Base-by-base conservation (phyloP, 2,888 invertebrate genomes). In the Conomelus anceps region DNA sequence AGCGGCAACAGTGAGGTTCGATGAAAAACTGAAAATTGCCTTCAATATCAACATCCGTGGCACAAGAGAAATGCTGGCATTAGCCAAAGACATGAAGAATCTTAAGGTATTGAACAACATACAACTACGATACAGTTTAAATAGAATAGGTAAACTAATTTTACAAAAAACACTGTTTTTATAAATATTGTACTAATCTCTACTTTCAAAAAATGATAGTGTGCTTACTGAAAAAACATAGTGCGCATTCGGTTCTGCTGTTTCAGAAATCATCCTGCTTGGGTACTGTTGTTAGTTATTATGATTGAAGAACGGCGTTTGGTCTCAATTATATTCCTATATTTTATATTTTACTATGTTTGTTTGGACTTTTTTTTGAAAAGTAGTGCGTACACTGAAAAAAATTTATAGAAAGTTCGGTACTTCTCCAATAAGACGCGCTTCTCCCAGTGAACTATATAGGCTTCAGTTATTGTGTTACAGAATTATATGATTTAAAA, bases 1-100 rank as follows among this genome's bases (percentile, higher is more conserved):
- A 11, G 99, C 99, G 0, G 99, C 99, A 0, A 98, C 98, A 0
- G 97, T 99, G 6, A 95, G 96, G 92, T 98, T 98, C 92, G 97
- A 98, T 93, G 98, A 98, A 92, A 96, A 96, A 87, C 94, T 98
- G 0, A 95, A 96, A 92, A 93, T 96, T 0, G 97, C 98, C 0
- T 95, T 97, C 86, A 95, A 95, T 87, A 97, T 97, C 92, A 98
- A 98, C 93, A 96, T 98, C 1, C 94, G 95, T 23, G 97, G 97
- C 0, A 96, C 97, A 0, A 95, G 95, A 91, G 96, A 96, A 87
- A 95, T 98, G n/a, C 92, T 98, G 13, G 95, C 96, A 29, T 94
- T 98, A 7, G 95, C 96, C 90, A 94, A 95, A 91, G 94, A 96
- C 88, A 97, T 98, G 92, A 94, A 94, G 89, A 95, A 96, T 90